Base-by-base conservation (phyloP, 2,113 vertebrate species). In the Paedocypris sp. region DNA sequence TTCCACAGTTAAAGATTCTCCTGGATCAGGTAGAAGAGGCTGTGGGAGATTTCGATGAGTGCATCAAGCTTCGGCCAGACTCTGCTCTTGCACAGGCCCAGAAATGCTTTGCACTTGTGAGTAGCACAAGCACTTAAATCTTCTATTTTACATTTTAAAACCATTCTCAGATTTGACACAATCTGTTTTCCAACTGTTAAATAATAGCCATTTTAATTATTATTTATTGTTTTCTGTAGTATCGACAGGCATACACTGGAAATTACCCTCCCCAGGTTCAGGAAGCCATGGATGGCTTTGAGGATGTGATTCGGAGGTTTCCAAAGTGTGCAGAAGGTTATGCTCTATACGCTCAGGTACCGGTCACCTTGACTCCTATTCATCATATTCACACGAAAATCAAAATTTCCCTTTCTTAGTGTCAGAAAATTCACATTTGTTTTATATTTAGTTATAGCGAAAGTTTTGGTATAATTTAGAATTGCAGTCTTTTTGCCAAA, bases 21-120 rank as follows among this genome's bases (percentile, higher is more conserved):
- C 85, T 99, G 68, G 95, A 99, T 83, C 93, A 96, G 79, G 94
- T 99, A 60, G 93, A 96, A 60, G 94, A 98, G 73, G 95, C 95
- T 3, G 95, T 99, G 38, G 88, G 86, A 59, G 95, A 99, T 76
- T 99, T 99, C 72, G 93, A 98, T 77, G 89, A 95, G 80, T 99
- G 95, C 81, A 99, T 99, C 77, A 74, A 85, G 41, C 85, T 99
- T 71, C 83, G 93, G 61, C 94, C 95, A 0, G 92, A 99, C 80
- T 99, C 93, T 43, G 94, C 95, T 58, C 85, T 99, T 66, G 95
- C 95, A 0, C 94, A 99, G 79, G 95, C 95, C 45, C 95, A 99
- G 81, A 99, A 98, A 60, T 97, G 95, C 73, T 99, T 99, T 1
- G 95, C 94, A 18, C 77, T 99, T 66, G 95, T 99, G 80, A 77